These are phyloP conservation scores for Crotalus adamanteus DNA, from an alignment of 2,797 vertebrate species.

Conservation along the genomic window DNA sequence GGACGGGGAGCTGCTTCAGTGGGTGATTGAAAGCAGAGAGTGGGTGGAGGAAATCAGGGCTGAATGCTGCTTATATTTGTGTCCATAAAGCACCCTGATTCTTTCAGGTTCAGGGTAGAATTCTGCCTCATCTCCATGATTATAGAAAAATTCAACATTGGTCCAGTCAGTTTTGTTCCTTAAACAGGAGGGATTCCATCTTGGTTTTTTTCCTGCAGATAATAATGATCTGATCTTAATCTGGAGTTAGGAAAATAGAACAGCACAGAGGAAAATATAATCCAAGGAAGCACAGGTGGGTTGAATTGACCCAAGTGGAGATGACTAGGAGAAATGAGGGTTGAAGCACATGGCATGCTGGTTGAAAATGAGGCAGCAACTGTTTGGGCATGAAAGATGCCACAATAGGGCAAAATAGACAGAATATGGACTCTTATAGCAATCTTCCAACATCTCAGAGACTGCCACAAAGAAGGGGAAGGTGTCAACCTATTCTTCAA, in stretches of 20 bases:
- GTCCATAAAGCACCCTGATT: neutral
- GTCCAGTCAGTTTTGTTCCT: neutral
- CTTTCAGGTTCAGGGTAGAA: neutral
- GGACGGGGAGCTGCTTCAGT: neutral
- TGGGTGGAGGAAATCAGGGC: neutral
- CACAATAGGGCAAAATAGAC: neutral
- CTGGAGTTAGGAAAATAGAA: neutral
- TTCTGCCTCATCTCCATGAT: neutral
- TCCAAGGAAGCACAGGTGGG: too few species aligned
- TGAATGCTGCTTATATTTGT: neutral
- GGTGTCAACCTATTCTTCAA: neutral
- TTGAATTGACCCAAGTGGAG: neutral
- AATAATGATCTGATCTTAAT: neutral
- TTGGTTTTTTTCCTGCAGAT: neutral
- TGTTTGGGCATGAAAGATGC: neutral
- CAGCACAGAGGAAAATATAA: neutral
- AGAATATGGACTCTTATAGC: too few species aligned
- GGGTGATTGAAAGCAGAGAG: neutral
- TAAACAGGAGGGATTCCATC: neutral
- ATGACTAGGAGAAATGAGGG: neutral
- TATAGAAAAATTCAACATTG: neutral
- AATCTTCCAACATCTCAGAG: neutral
- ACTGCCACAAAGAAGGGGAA: neutral
- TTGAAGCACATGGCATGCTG: too few species aligned
- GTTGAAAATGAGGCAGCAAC: neutral